These are phyloP conservation scores for Elysia crispata DNA, from an alignment of 2,888 invertebrate species.

Conservation along the genomic window DNA sequence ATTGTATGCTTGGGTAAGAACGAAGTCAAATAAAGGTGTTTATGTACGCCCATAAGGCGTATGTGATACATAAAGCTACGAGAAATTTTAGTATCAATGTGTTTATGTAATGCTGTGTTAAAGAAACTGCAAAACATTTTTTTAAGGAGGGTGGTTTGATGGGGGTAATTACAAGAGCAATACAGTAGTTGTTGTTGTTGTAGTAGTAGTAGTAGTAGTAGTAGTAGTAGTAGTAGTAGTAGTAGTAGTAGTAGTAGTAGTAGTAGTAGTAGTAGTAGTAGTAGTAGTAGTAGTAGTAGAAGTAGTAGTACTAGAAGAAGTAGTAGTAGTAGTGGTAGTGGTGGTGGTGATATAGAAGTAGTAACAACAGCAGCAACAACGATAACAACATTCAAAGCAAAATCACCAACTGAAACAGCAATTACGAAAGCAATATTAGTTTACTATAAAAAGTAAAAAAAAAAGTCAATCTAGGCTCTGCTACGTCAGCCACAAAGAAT, in stretches of 20 bases:
- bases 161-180: too few species aligned
- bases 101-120: too few species aligned
- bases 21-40: too few species aligned
- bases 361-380: background rate
- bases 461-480: too few species aligned
- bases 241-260: slow-evolving; percentile 42
- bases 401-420: background rate
- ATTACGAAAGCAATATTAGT: background rate
- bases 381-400: background rate
- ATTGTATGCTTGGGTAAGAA: too few species aligned
- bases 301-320: slow-evolving; percentile 27
- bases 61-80: too few species aligned
- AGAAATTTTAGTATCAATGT: too few species aligned
- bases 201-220: slow-evolving; percentile 42
- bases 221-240: slow-evolving; percentile 42
- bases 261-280: slow-evolving; percentile 43
- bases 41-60: too few species aligned
- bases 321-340: slow-evolving; percentile 1
- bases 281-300: slow-evolving; percentile 42
- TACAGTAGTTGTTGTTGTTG: slow-evolving; percentile 26
- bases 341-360: background rate
- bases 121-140: too few species aligned
- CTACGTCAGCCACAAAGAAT: too few species aligned
- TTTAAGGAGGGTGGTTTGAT: too few species aligned
- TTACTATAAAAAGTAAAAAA: too few species aligned